Conservation (phyloP, 2,888 invertebrate genomes). For the Polyommatus icarus region DNA sequence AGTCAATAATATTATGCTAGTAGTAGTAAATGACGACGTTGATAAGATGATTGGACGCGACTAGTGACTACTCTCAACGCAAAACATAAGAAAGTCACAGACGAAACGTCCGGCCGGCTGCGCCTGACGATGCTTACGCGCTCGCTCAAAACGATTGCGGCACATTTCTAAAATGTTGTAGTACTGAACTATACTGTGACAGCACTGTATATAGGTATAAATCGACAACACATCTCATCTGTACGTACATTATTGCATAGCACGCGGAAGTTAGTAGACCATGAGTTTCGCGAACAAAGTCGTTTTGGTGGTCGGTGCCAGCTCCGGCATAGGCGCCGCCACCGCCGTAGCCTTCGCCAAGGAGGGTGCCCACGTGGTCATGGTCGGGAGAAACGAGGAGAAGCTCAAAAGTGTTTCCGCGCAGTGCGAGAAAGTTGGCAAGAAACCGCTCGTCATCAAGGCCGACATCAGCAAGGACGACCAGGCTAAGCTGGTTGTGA, state of each 20-base stretch:
- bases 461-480: constrained; percentile 50
- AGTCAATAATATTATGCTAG: too few species aligned
- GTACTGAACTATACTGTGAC: not conserved
- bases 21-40: too few species aligned
- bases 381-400: constrained; percentile 57
- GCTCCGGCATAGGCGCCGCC: constrained; percentile 60
- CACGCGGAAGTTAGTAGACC: not conserved
- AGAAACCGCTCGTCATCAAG: constrained; percentile 45
- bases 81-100: too few species aligned
- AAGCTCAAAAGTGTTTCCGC: constrained; percentile 50
- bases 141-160: too few species aligned
- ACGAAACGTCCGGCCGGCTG: too few species aligned
- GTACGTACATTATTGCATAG: not conserved
- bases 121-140: too few species aligned
- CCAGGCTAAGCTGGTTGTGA: constrained; percentile 45
- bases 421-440: constrained; percentile 47
- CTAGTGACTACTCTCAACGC: too few species aligned
- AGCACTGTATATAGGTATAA: not conserved
- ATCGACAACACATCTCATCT: not conserved
- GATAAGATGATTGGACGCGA: too few species aligned
- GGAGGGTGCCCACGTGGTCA: constrained; percentile 53
- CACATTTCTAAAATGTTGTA: too few species aligned
- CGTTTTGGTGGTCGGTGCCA: constrained; percentile 60
- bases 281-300: constrained; percentile 60
- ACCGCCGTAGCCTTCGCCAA: constrained; percentile 51